Evolutionary conservation across 1,140 invertebrate species (phyloP).

Genomic region (Cydia splendana): DNA sequence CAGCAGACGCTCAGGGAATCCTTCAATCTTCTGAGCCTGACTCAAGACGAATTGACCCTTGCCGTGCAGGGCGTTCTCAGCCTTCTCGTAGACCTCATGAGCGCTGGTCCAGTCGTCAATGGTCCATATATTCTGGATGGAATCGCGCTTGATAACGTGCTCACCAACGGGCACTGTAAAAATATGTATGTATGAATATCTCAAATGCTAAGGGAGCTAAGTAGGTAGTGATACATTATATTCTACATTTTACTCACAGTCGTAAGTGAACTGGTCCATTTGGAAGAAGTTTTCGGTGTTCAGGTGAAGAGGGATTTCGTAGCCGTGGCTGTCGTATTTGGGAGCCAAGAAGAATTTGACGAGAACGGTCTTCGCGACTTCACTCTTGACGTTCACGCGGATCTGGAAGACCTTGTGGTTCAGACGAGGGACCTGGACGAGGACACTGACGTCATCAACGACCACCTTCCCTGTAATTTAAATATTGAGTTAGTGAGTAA

Average conservation of each 20-base stretch:
- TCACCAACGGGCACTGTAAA: constrained; percentile 71
- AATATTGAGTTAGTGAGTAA: constrained; percentile 14
- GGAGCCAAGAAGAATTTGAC: constrained; percentile 86
- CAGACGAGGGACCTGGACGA: constrained; percentile 77
- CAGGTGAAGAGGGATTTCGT: constrained; percentile 75
- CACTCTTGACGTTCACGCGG: constrained; percentile 58
- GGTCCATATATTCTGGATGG: constrained; percentile 66
- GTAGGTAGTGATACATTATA: not conserved
- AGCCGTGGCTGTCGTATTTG: constrained; percentile 81
- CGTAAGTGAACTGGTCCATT: constrained; percentile 76
- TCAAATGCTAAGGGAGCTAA: not conserved
- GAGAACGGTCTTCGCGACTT: constrained; percentile 59
- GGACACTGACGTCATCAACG: constrained; percentile 63
- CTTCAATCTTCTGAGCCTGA: constrained; percentile 63
- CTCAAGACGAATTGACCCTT: constrained; percentile 59
- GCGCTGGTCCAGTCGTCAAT: constrained; percentile 68
- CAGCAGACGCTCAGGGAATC: constrained; percentile 82
- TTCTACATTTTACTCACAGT: constrained; percentile 57
- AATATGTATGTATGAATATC: constrained; percentile 18
- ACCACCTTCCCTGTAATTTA: constrained; percentile 46
- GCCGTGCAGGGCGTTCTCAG: constrained; percentile 66
- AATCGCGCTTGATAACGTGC: constrained; percentile 71
- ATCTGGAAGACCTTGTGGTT: constrained; percentile 85
- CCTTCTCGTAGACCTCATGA: constrained; percentile 67
- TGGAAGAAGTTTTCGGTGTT: constrained; percentile 80